Conservation (phyloP, 1,140 invertebrate species). For the Magallana ariakensis region DNA sequence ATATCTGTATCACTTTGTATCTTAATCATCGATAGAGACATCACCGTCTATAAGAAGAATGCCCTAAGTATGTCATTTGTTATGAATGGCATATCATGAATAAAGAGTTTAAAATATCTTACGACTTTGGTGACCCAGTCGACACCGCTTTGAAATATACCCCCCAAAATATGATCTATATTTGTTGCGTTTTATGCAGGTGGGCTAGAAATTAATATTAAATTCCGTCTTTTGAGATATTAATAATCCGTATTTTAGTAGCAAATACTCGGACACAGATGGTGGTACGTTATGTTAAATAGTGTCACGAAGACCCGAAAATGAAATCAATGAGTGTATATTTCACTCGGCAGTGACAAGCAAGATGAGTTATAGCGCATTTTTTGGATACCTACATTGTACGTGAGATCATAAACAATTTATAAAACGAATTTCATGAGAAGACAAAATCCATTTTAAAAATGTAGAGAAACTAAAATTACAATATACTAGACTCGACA, state of each 20-base stretch:
- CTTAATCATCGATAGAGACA: not conserved
- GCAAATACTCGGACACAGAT: not conserved
- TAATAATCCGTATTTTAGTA: not conserved
- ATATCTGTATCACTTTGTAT: no score
- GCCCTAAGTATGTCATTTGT: not conserved
- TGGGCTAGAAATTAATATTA: not conserved
- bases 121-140: no score
- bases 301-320: not conserved
- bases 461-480: no score
- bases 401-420: no score
- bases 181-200: slow-evolving; percentile 1
- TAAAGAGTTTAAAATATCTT: no score
- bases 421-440: no score
- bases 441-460: no score
- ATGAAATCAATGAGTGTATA: not conserved
- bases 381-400: not conserved
- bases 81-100: not conserved
- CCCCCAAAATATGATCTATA: not conserved
- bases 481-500: no score
- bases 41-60: not conserved
- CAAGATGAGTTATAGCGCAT: not conserved
- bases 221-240: not conserved
- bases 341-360: not conserved
- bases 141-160: not conserved
- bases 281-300: not conserved